Base-by-base conservation (phyloP, 2,797 vertebrate genomes). In the Acanthiza pusilla region DNA sequence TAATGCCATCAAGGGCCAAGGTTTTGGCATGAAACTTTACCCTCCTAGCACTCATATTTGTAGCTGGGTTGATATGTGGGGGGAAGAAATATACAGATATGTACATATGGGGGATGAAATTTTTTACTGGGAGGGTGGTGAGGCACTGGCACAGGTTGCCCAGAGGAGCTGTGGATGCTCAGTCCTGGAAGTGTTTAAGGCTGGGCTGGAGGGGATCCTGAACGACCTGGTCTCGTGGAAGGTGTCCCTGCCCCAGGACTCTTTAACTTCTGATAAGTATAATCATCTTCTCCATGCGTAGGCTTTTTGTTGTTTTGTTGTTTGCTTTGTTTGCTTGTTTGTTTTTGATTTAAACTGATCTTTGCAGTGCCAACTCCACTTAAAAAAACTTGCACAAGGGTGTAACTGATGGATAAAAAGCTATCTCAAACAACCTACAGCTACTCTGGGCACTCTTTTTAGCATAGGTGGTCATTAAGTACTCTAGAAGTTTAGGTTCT, bases 41-140 rank as follows among this genome's bases (percentile, higher is more conserved):
- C 34, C 18, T 82, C 21, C 27, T 2, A 32, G 45, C 26, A 32
- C 16, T 29, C 0, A 0, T 10, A 6, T 15, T 18, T 21, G 20
- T 23, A 38, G 38, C 45, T 5, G 32, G 58, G 8, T 8, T 27
- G 57, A 27, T 17, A 9, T 1, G 4, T 5, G 21, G 16, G 34
- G 47, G 38, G 16, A n/a, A 53, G 15, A 77, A 58, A 89, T 58
- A 65, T 2, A 34, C 7, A 51, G 16, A 22, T 26, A 48, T 17
- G 10, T 40, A 53, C 5, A 29, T 17, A 5, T 15, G 16, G 19
- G 7, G 13, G 22, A 48, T 42, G 23, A 61, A 79, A 38, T 50
- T 25, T 6, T 47, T 78, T 32, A 9, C 26, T 34, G 13, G 50
- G 43, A 57, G 16, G 23, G 16, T 58, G 58, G 15, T 23, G 26